Evolutionary conservation across 2,113 vertebrate species (phyloP).

Genomic region (Ovis aries): ARS-UI_Ramb_v3.0 NC_056080.1:17126001-17126500

Average conservation of each 20-base stretch:
- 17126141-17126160: not conserved
- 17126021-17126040: not conserved
- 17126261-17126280: not conserved
- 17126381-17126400: not conserved
- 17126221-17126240: not conserved
- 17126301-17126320: not conserved
- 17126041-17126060: not conserved
- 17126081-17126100: not conserved
- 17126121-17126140: not conserved
- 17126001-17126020: not conserved
- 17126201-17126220: not conserved
- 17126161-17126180: not conserved
- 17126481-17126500: not conserved
- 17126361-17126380: not conserved
- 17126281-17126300: not conserved
- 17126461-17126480: not conserved
- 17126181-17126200: not conserved
- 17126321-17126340: not conserved
- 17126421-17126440: not conserved
- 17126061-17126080: not conserved
- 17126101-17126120: not conserved
- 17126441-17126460: not conserved
- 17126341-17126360: not conserved
- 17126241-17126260: not conserved
- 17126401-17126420: not conserved